Conservation (phyloP, 2,888 invertebrate genomes). For the Pharmacophagus antenor region DNA sequence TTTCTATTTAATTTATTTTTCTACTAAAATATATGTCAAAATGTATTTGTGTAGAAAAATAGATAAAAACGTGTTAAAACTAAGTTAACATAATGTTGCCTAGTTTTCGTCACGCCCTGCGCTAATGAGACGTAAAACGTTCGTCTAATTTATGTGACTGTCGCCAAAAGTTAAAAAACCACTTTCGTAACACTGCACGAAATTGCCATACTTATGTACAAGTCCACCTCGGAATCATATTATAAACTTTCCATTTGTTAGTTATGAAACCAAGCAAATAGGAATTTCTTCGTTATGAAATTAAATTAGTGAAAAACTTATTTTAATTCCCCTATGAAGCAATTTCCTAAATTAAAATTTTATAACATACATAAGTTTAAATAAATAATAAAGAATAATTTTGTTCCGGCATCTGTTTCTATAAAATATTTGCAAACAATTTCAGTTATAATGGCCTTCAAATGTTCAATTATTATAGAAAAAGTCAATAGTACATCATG, state of each 20-base stretch:
- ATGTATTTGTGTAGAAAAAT: no score
- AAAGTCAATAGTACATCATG: constrained; percentile 67
- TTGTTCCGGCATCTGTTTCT: no score
- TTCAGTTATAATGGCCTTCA: constrained; percentile 23
- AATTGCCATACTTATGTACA: constrained; percentile 46
- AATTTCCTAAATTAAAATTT: no score
- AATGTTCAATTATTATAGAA: constrained; percentile 33
- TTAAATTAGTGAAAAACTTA: no score
- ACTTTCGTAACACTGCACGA: constrained; percentile 57
- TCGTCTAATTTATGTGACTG: constrained; percentile 59
- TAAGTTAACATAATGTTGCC: constrained; percentile 34
- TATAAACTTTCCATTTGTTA: constrained; percentile 36
- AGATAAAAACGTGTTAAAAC: background rate
- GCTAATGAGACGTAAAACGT: constrained; percentile 62
- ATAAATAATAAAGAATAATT: no score
- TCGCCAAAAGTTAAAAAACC: constrained; percentile 67
- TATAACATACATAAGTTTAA: no score
- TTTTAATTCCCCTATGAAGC: no score
- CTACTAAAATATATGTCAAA: background rate
- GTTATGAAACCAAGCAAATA: constrained; percentile 32
- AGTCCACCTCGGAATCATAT: constrained; percentile 36
- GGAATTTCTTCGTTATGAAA: background rate
- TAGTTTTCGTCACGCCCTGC: constrained; percentile 55
- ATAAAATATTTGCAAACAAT: background rate
- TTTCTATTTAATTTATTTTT: background rate